Conservation (phyloP, 2,113 vertebrate species). For the Benitochromis conjunctus region DNA sequence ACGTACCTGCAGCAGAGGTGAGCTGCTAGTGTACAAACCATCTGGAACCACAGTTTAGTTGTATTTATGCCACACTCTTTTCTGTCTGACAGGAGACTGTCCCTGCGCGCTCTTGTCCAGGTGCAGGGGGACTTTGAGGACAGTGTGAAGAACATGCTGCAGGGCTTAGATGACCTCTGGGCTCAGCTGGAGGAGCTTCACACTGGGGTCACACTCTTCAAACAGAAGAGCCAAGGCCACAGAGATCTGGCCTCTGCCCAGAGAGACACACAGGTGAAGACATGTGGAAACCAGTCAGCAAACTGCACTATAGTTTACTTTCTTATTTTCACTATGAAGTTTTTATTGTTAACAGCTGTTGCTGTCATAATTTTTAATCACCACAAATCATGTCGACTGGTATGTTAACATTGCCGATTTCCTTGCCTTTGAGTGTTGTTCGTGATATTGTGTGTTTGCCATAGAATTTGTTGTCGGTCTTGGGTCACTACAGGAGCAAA, state of each 20-base stretch:
- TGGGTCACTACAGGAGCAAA: constrained; percentile 41
- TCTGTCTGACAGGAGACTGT: constrained; percentile 39
- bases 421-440: background rate
- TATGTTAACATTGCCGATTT: background rate
- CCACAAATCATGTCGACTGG: background rate
- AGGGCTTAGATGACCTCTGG: constrained; percentile 61
- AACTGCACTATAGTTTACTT: background rate
- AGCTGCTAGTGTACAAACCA: background rate
- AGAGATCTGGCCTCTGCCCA: constrained; percentile 32
- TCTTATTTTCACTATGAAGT: background rate
- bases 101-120: constrained; percentile 51
- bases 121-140: constrained; percentile 58
- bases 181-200: constrained; percentile 70
- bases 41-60: background rate
- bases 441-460: background rate
- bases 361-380: background rate
- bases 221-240: background rate
- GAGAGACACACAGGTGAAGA: constrained; percentile 57
- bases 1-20: constrained; percentile 70
- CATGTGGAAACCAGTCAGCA: too few relatives aligned
- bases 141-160: constrained; percentile 46
- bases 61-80: background rate
- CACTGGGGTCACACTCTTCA: constrained; percentile 63
- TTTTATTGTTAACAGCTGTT: background rate
- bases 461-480: constrained; percentile 50